Evolutionary conservation across 2,797 vertebrate genomes (phyloP), one percentile per base, ranked within the genome.

Genomic region (Apogon hyalosoma): DNA sequence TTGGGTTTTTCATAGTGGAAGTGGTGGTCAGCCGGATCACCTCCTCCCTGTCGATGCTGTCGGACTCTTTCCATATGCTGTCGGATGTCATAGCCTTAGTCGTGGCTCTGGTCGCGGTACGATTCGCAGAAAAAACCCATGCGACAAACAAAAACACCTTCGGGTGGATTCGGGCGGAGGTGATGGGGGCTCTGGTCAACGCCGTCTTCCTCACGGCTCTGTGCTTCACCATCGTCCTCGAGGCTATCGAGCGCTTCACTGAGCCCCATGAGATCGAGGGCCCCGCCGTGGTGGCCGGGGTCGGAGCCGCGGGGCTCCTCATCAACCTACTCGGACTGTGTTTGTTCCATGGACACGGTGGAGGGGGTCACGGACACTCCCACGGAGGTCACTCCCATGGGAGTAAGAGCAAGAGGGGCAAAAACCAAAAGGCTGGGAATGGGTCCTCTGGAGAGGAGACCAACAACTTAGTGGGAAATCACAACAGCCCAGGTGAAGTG

Each of bases 111-210:
- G 95, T 99, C 59, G 98, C 98, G 50, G 95, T 97, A 73, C 95
- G 97, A 10, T 99, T 99, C 75, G 95, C 97, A 11, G 96, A 95
- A 87, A 94, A 95, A 74, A 98, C 98, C 52, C 95, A 95, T 10
- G 90, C 97, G 59, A 98, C 97, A 77, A 94, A 95, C 79, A 98
- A 98, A 77, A 98, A 99, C 94, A 99, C 97, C 7, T 98, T 98
- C 87, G 97, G 97, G 6, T 99, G 97, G 97, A 96, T 99, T 91
- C 96, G 97, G 48, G 97, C 98, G 33, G 97, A 98, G 92, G 98
- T 98, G 92, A 98, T 99, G 96, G 97, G 97, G n/a, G 97, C 97
- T 6, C 93, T 99, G 66, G 96, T 98, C 63, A 98, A 98, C 88
- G 98, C 97, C 39, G 96, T 99, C 73, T 98, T 99, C 92, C 96